Conservation (phyloP, 2,888 invertebrate species). For the Ametastegia equiseti region DNA sequence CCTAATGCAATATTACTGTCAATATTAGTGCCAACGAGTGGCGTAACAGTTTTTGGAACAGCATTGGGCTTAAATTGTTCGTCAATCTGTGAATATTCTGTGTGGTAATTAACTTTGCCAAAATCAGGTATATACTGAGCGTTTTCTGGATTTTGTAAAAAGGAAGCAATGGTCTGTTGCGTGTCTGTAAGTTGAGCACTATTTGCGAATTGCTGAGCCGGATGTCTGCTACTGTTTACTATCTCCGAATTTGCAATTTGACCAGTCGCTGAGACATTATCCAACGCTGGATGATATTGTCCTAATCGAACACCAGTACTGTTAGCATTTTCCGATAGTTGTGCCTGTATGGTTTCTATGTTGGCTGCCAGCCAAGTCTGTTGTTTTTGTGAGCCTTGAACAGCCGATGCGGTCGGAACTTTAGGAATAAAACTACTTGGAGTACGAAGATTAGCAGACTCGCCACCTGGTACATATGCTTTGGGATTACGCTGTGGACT, state of each 20-base stretch:
- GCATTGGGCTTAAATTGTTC: background rate
- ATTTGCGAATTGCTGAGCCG: slow-evolving; percentile 43
- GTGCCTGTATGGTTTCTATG: slow-evolving; percentile 27
- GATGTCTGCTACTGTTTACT: slow-evolving; percentile 50
- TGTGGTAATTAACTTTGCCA: slow-evolving; percentile 22
- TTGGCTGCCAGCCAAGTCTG: slow-evolving; percentile 20
- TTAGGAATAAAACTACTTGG: slow-evolving; percentile 71
- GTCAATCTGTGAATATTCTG: slow-evolving; percentile 11
- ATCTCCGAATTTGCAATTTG: slow-evolving; percentile 53
- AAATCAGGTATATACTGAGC: slow-evolving; percentile 19
- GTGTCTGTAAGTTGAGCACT: slow-evolving; percentile 3
- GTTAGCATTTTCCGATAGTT: slow-evolving; percentile 20
- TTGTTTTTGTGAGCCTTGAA: slow-evolving; percentile 40
- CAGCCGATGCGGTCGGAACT: slow-evolving; percentile 46
- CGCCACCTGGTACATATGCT: background rate
- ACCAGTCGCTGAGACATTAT: slow-evolving; percentile 56
- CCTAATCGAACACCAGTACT: slow-evolving; percentile 49
- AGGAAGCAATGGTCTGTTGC: slow-evolving; percentile 3
- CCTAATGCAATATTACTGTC: background rate
- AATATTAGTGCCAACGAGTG: background rate
- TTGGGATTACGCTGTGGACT: slow-evolving; percentile 63
- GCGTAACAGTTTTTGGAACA: background rate
- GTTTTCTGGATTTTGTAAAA: slow-evolving; percentile 15
- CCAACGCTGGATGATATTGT: slow-evolving; percentile 60
- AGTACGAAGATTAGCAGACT: slow-evolving; percentile 66